Evolutionary conservation across 2,113 vertebrate genomes (phyloP), one percentile per base, ranked within the genome.

Genomic region (Scatophagus argus): DNA sequence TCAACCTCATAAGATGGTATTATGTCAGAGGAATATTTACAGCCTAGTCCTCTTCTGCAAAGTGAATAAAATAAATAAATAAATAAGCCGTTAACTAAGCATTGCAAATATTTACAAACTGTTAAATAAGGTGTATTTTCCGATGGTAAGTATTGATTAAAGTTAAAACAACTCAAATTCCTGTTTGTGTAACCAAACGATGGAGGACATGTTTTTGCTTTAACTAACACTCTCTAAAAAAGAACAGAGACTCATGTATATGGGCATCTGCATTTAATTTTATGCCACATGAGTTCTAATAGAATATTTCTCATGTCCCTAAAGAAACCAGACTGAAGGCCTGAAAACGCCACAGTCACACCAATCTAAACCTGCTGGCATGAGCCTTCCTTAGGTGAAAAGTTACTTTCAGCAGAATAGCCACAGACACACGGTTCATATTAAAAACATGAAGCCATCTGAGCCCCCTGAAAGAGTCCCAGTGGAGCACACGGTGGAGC

Each of bases 231-330:
- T 13, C 27, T 46, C 21, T 44, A 21, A 5, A 56, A 56, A 23
- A 49, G 1, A 19, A 29, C 29, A 38, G 23, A 49, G 36, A n/a
- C n/a, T 3, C 21, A 11, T 12, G 29, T 31, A 63, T 10, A 4
- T 12, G 25, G 29, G n/a, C 27, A 34, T 46, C 12, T 39, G 36
- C 9, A 47, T 21, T n/a, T 39, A 4, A 58, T 63, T 63, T 38
- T 25, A 19, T 32, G 25, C 63, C 17, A 55, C 55, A 25, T 44
- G 8, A 68, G 31, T 51, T 55, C 31, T 23, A 68, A 81, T 49
- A 8, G 16, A 25, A 27, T n/a, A 2, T 16, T 52, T 49, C 6
- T 25, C 10, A 46, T 8, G 23, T 29, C 12, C 4, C 31, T 0
- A 25, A 67, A 62, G 16, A 52, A 60, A 31, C 21, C 13, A 36